phyloP scores from a whole-genome alignment of 2,888 invertebrate species.

The Alviniconcha strummeri region DNA sequence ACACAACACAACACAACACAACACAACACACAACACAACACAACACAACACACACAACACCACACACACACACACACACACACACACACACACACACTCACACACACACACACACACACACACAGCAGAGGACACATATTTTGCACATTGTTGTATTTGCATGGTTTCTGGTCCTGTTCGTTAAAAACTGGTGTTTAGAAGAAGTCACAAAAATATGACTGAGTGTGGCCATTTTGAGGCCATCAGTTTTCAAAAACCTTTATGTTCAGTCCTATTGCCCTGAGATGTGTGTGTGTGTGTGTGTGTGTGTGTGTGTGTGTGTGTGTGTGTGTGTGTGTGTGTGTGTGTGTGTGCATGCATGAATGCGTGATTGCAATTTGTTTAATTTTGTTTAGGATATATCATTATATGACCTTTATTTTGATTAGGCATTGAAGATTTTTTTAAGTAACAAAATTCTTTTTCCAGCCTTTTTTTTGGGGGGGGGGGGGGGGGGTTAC shows the following conservation, averaged over 20 bases:
- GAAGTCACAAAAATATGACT: no score
- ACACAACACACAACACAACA: not conserved
- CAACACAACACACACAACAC: not conserved
- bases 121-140: not conserved
- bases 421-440: not conserved
- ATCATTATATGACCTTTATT: not conserved
- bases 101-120: not conserved
- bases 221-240: no score
- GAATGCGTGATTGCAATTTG: not conserved
- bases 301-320: no score
- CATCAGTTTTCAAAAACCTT: no score
- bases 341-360: no score
- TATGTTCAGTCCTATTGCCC: not conserved
- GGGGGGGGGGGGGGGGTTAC: not conserved
- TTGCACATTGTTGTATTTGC: no score
- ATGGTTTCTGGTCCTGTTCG: constrained; percentile 40
- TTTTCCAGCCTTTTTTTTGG: not conserved
- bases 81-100: not conserved
- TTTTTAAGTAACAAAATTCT: not conserved
- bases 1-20: not conserved
- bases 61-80: not conserved
- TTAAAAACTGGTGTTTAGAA: constrained; percentile 39
- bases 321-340: no score
- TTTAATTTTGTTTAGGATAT: not conserved
- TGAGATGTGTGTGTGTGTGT: no score